These are phyloP conservation scores for Varecia variegata DNA, from an alignment of 2,797 vertebrate genomes.

Conservation along the genomic window DNA sequence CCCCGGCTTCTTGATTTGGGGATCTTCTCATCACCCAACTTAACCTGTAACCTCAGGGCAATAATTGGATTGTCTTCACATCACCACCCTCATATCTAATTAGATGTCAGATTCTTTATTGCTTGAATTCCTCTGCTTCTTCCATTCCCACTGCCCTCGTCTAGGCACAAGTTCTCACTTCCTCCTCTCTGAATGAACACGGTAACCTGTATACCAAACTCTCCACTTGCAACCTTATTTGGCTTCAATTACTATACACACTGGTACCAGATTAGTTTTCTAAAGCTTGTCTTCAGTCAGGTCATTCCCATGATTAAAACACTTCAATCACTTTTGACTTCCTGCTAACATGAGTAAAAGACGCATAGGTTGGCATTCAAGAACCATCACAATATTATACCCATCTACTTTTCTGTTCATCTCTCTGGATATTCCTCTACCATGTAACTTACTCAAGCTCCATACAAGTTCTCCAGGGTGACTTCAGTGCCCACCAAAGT, in stretches of 20 bases:
- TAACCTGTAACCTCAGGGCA: background rate
- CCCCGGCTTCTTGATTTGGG: background rate
- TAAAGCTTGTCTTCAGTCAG: background rate
- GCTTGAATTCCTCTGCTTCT: background rate
- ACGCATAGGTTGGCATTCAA: background rate
- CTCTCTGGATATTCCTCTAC: background rate
- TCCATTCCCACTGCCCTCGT: background rate
- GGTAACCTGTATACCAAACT: background rate
- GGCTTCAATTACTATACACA: background rate
- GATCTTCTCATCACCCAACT: background rate
- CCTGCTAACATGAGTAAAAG: background rate
- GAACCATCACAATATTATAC: background rate
- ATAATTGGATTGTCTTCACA: background rate
- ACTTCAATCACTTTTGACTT: background rate
- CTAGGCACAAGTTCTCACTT: background rate
- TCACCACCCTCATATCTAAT: background rate
- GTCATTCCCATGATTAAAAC: background rate
- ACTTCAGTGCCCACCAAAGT: background rate
- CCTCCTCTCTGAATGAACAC: background rate
- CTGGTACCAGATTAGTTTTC: background rate
- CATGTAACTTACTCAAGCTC: background rate
- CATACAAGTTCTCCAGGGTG: background rate
- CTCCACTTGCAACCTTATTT: background rate
- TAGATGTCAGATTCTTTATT: background rate
- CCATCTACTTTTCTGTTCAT: background rate